Base-by-base conservation (phyloP, 2,113 vertebrate species). In the Neolamprologus devosi region DNA sequence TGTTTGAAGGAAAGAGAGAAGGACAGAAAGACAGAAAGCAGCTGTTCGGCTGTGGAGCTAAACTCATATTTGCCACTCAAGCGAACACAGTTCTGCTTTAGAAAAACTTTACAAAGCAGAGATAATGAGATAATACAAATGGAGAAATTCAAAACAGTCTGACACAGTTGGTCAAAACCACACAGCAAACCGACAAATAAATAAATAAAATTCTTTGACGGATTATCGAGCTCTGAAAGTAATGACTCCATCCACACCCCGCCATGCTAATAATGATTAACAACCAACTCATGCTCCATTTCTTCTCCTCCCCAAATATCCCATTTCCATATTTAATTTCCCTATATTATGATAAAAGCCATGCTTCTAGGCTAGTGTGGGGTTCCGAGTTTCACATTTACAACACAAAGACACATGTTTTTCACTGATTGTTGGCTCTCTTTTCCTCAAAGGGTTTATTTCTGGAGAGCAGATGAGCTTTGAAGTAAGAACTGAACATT, bases 351-450 rank as follows among this genome's bases (percentile, higher is more conserved):
- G 78, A 90, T 84, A 80, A 87, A 85, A 91, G 30, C 37, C 70
- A 87, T 40, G 12, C 68, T 80, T 86, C 82, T 33, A 84, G 60
- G 78, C 19, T 19, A 54, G 8, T 23, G n/a, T 28, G 7, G 83
- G 5, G 49, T 42, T 42, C 40, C 0, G 2, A 28, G 82, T 19
- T 12, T 49, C 53, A 79, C 45, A 86, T 89, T 89, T 60, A 87
- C 83, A 86, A 86, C 81, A 88, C 78, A 88, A 57, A 85, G 87
- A 80, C 85, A 65, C 37, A 3, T 89, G 68, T 90, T 90, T 83
- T 42, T 9, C 60, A 23, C 87, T 17, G 81, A 81, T 30, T 63
- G 49, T 28, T 57, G 73, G 49, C 55, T 84, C 35, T 55, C 6
- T 30, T 57, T 47, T 54, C 28, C 53, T 85, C 80, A 9, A 9